Percentiles rank a stretch among this genome's conserved stretches.
Evolutionary conservation across 2,113 vertebrate genomes (phyloP).

Genomic region (Campylomormyrus tamandua): DNA sequence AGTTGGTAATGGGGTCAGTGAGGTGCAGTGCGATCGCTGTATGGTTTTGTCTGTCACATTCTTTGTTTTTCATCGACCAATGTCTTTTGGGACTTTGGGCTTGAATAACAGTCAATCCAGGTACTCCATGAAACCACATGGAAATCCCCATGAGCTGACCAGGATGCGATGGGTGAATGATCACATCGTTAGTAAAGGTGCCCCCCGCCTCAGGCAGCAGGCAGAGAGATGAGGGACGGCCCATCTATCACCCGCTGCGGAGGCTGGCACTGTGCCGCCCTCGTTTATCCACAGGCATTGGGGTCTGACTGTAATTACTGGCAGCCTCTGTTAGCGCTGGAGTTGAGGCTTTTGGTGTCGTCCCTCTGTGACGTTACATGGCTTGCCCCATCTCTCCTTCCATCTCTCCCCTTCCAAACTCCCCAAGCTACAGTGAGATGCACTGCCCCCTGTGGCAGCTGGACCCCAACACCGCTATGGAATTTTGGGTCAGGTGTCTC

Average conservation of each 20-base stretch:
- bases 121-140: neutral
- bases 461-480: neutral
- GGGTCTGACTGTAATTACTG: conserved; percentile 29
- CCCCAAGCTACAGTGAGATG: neutral
- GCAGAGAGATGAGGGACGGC: neutral
- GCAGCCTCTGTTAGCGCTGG: conserved; percentile 13
- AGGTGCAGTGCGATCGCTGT: neutral
- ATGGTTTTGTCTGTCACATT: neutral
- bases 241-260: conserved; percentile 1
- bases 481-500: neutral
- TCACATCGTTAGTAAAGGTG: neutral
- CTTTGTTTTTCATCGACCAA: neutral
- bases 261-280: neutral
- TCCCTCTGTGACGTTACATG: conserved; percentile 1
- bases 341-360: conserved; percentile 23
- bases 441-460: neutral
- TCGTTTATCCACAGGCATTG: conserved; percentile 22
- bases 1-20: neutral
- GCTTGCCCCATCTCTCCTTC: neutral
- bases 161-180: conserved; percentile 17
- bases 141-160: neutral
- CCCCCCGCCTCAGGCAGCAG: neutral
- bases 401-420: neutral
- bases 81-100: neutral
- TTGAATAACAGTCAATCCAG: neutral